These are phyloP conservation scores for Oriolus oriolus DNA, from an alignment of 2,113 vertebrate genomes.

Conservation along the genomic window DNA sequence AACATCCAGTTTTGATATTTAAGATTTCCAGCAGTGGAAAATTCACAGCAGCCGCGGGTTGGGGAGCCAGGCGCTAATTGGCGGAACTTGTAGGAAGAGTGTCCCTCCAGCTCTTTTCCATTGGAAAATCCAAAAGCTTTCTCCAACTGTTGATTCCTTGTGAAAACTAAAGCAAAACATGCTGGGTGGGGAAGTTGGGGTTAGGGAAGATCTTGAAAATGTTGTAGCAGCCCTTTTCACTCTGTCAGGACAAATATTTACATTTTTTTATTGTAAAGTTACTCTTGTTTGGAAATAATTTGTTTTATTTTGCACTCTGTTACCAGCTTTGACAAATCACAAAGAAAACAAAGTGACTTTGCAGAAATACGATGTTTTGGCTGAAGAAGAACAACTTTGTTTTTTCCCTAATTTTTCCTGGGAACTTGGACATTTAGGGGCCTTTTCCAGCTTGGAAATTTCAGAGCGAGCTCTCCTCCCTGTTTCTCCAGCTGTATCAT, in stretches of 20 bases:
- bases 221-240: slow-evolving; percentile 15
- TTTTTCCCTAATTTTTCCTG: neutral
- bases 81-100: slow-evolving; percentile 21
- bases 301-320: neutral
- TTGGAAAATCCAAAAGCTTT: slow-evolving; percentile 36
- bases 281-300: slow-evolving; percentile 15
- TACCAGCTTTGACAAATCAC: neutral
- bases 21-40: slow-evolving; percentile 50
- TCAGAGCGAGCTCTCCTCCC: fast-evolving
- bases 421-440: neutral
- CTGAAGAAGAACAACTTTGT: neutral
- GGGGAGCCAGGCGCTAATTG: slow-evolving; percentile 6
- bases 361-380: neutral
- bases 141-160: slow-evolving; percentile 45
- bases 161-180: slow-evolving; percentile 13
- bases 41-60: neutral
- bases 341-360: slow-evolving; percentile 23
- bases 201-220: neutral
- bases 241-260: slow-evolving; percentile 28
- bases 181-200: neutral
- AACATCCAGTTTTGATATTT: slow-evolving; percentile 4
- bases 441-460: neutral
- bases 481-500: neutral
- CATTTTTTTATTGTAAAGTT: slow-evolving; percentile 27
- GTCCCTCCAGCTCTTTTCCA: slow-evolving; percentile 42